Evolutionary conservation across 2,113 vertebrate genomes (phyloP), one percentile per base, ranked within the genome.

Genomic region (Lasiurus cinereus): DNA sequence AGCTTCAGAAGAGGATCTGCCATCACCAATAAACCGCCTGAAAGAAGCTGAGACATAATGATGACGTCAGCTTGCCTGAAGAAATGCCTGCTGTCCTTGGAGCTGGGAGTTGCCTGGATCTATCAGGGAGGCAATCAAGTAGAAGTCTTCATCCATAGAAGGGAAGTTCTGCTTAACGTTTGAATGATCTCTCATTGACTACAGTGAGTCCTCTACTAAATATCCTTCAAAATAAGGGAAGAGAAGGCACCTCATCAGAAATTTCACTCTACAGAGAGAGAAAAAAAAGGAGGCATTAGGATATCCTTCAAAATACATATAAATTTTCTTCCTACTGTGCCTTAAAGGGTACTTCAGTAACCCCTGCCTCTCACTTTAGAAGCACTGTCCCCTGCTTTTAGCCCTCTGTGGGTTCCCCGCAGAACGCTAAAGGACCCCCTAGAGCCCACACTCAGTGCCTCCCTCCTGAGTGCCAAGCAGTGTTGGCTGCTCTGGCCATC

Each of bases 1-100:
- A 82, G 43, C 77, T 94, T 93, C 84, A 85, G 92, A 93, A 93
- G 78, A 78, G 88, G 88, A 66, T 14, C 72, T 84, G 62, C 77
- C 82, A 84, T 93, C n/a, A 29, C 36, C 85, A 82, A 95, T 93
- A 93, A 90, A 67, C 3, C 52, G 43, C 43, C 48, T 29, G 48
- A 69, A 43, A 88, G 62, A 92, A 56, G 9, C 19, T 54, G 54
- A 50, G 90, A 90, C 78, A 82, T 93, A 85, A 90, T 90, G 85
- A 86, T 24, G 87, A 43, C 76, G 95, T 72, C 67, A 39, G 36
- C 50, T 85, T 78, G 48, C 54, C 90, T 82, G 27, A 77, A 93
- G 87, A 94, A 84, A 94, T 50, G 72, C 24, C 33, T 67, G 0
- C 72, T 77, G 31, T 18, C 21, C 39, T 74, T 48, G 48, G 43